A percentile compares a stretch with the other conserved stretches of the same genome.
Conservation (phyloP, 2,113 vertebrate genomes). For the Aythya baeri region DNA sequence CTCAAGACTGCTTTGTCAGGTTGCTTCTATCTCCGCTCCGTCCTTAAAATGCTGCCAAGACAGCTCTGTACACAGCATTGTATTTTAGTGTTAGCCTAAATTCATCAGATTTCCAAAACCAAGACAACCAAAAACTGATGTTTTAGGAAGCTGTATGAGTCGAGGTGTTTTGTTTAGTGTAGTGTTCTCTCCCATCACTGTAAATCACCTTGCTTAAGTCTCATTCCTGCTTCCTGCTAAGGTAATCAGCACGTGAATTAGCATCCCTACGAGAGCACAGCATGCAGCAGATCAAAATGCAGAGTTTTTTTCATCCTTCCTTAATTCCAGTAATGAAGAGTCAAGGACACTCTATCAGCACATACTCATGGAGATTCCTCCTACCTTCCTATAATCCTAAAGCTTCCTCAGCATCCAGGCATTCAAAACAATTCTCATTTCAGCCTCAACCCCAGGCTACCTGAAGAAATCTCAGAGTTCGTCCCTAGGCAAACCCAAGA, state of each 20-base stretch:
- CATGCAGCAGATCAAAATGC: background rate
- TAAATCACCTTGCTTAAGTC: background rate
- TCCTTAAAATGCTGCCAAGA: background rate
- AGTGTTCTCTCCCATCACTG: background rate
- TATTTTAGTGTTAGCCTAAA: background rate
- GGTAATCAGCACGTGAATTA: background rate
- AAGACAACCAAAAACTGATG: background rate
- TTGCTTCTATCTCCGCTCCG: background rate
- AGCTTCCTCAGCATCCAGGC: background rate
- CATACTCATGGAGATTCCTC: rapidly evolving
- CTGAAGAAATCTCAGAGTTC: background rate
- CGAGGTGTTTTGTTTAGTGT: background rate
- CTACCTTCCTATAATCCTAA: background rate
- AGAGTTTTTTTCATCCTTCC: background rate
- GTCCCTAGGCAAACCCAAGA: background rate
- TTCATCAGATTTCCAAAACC: background rate
- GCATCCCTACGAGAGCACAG: background rate
- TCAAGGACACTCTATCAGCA: background rate
- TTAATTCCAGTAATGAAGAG: background rate
- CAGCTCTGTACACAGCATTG: rapidly evolving
- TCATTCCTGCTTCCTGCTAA: background rate
- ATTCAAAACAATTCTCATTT: background rate
- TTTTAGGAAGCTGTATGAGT: background rate
- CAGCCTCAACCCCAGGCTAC: background rate
- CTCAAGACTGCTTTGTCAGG: slow-evolving; percentile 13